Conservation (phyloP, 2,113 vertebrate species). For the Cranoglanis bouderius region DNA sequence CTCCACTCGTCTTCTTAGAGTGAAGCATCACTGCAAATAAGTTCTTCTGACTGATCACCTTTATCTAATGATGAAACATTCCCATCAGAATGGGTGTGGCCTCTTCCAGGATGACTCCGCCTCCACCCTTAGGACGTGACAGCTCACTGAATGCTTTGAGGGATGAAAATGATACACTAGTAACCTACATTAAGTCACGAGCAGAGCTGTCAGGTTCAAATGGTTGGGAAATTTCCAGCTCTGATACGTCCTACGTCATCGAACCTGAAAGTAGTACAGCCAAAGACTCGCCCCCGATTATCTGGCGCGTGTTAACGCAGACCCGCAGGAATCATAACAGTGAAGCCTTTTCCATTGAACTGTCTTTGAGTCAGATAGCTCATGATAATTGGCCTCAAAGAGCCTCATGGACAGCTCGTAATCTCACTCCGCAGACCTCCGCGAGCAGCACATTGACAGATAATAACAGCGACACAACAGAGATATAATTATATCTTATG, state of each 20-base stretch:
- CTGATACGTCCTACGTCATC: neutral
- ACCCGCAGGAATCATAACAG: neutral
- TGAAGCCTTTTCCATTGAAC: neutral
- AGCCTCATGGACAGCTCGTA: neutral
- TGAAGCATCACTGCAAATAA: neutral
- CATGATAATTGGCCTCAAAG: slow-evolving; percentile 7
- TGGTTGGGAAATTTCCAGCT: neutral
- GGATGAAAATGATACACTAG: neutral
- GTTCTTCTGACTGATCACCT: too few relatives aligned
- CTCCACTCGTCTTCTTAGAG: neutral
- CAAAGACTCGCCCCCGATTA: neutral
- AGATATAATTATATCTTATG: neutral
- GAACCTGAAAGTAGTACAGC: neutral
- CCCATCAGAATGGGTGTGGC: neutral
- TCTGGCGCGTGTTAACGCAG: neutral
- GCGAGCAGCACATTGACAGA: neutral
- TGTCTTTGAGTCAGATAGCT: neutral
- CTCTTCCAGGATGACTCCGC: neutral
- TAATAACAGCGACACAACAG: neutral
- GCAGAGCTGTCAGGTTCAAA: too few relatives aligned
- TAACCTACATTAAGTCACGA: neutral
- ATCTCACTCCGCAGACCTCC: neutral
- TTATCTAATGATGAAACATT: neutral
- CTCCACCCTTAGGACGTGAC: neutral
- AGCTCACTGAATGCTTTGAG: neutral